phyloP scores from a whole-genome alignment of 2,888 invertebrate species.

The Thumatha senex region DNA sequence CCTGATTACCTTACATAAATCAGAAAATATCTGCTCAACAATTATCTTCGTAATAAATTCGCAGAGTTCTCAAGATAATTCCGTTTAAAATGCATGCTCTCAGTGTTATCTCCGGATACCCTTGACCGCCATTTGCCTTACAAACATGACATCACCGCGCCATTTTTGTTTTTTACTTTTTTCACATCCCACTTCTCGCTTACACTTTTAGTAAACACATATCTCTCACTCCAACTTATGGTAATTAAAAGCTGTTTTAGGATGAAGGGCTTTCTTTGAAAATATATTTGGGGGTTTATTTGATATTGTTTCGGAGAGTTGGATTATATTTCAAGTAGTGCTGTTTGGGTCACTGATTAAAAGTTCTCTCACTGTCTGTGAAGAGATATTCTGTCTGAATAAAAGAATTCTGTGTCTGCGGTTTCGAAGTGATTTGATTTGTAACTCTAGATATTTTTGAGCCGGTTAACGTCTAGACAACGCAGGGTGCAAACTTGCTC shows the following conservation, averaged over 20 bases:
- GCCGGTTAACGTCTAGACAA: too few relatives aligned
- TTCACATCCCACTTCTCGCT: constrained; percentile 48
- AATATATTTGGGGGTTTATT: constrained; percentile 8
- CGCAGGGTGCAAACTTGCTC: too few relatives aligned
- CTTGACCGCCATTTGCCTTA: constrained; percentile 77
- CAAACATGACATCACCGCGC: constrained; percentile 68
- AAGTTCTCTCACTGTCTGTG: too few relatives aligned
- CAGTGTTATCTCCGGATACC: constrained; percentile 51
- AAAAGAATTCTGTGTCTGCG: too few relatives aligned
- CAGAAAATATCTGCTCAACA: neutral
- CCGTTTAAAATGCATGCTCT: constrained; percentile 2
- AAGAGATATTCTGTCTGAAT: too few relatives aligned
- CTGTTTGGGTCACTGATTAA: too few relatives aligned
- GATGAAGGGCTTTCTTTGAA: constrained; percentile 37
- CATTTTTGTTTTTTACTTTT: constrained; percentile 61
- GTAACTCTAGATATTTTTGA: too few relatives aligned
- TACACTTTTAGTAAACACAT: constrained; percentile 7
- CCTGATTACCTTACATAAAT: neutral
- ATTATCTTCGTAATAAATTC: neutral
- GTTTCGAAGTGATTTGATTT: too few relatives aligned
- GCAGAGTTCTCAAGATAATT: constrained; percentile 23
- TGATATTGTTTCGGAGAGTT: constrained; percentile 20
- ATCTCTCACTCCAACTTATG: constrained; percentile 36
- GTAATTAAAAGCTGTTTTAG: constrained; percentile 41
- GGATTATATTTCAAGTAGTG: constrained; percentile 16